Base-by-base conservation (phyloP, 2,797 vertebrate species). In the Chelon labrosus region DNA sequence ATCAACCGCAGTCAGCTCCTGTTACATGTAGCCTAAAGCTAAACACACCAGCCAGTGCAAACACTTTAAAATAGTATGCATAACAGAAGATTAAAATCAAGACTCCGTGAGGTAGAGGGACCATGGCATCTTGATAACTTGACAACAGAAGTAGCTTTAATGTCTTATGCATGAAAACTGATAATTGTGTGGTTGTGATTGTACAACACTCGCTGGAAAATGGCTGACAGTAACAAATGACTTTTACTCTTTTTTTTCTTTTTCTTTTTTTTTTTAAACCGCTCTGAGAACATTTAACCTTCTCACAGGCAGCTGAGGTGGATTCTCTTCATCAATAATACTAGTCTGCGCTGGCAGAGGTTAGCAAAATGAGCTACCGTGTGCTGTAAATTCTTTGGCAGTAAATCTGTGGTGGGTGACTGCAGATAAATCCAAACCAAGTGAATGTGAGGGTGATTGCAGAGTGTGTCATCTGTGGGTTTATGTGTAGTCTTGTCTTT, bases 21-120 rank as follows among this genome's bases (percentile, higher is more conserved):
- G 66, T 79, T 75, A 58, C 67, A 42, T n/a, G 46, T 0, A 77
- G 64, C 73, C 47, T 55, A 20, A n/a, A 66, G 51, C 62, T 14
- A 3, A 46, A 46, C 11, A 17, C 56, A 20, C 7, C 44, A 8
- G 17, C 44, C 44, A 46, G 42, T 44, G 16, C 16, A 44, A 44
- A 46, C 44, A 46, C 44, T 46, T 7, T n/a, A 51, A 73, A 75
- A 58, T 27, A 53, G 22, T 31, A 31, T 35, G 37, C 35, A 17
- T 9, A 22, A 51, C 31, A 57, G 22, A 53, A 65, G 62, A 63
- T 61, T 60, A 27, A 20, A n/a, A 63, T n/a, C 10, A 22, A 22
- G 31, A 50, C 14, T 49, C 27, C 0, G 44, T 14, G 41, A 47
- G 0, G 44, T 22, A 22, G 31, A 62, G 10, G 57, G 20, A 5